Percentiles rank a stretch among this genome's conserved stretches.
Evolutionary conservation across 2,797 vertebrate species (phyloP).

Genomic region (Onychomys leucogaster): DNA sequence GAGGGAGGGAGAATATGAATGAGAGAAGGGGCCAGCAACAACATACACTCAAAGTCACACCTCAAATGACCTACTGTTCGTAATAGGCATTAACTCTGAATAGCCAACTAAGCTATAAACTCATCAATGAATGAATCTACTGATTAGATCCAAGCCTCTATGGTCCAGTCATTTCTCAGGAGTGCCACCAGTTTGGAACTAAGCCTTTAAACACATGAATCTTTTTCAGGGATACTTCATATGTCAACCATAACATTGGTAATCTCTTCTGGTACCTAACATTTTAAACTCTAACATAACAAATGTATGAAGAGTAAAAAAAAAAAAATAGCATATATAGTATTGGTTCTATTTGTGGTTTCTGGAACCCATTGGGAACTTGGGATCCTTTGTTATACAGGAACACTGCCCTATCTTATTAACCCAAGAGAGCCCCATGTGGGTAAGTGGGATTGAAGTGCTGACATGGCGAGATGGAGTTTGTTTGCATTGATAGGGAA

Average conservation of each 20-base stretch:
- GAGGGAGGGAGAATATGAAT: background rate
- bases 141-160: background rate
- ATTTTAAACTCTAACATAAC: background rate
- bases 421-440: background rate
- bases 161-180: background rate
- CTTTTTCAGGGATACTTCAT: background rate
- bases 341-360: background rate
- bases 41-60: background rate
- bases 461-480: background rate
- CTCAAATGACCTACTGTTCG: background rate
- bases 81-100: background rate
- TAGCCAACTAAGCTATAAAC: background rate
- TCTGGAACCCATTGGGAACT: background rate
- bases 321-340: background rate
- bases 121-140: background rate
- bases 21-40: background rate
- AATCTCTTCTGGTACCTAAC: background rate
- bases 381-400: background rate
- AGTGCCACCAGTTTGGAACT: no score
- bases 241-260: background rate
- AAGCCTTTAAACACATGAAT: background rate
- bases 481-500: background rate
- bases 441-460: background rate
- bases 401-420: background rate
- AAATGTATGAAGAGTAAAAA: background rate